phyloP scores from a whole-genome alignment of 2,113 vertebrate genomes.

The Leptosomus discolor region DNA sequence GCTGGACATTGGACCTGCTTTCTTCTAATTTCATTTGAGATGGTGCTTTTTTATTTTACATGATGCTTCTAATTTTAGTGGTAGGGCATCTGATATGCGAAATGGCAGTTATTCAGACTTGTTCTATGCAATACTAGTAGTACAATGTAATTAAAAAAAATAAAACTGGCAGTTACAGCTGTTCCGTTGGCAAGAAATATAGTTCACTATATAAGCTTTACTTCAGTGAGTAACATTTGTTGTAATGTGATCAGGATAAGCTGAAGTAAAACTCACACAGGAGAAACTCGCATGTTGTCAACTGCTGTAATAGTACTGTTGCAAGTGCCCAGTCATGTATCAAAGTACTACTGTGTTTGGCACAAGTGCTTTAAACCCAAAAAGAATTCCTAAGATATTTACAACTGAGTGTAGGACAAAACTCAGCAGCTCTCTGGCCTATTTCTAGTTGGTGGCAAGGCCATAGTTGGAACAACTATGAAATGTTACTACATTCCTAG shows the following conservation, averaged over 20 bases:
- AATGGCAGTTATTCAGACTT: background rate
- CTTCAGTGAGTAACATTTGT: background rate
- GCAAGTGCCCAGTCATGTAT: background rate
- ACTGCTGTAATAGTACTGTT: background rate
- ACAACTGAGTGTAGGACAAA: background rate
- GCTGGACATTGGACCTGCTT: background rate
- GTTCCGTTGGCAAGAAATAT: background rate
- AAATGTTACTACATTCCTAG: background rate
- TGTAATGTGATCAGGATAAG: background rate
- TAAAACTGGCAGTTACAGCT: background rate
- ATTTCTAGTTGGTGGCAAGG: background rate
- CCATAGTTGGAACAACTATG: background rate
- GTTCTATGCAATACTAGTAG: background rate
- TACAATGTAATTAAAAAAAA: background rate
- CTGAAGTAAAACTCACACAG: background rate
- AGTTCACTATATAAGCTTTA: background rate
- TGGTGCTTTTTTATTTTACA: background rate
- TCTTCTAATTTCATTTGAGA: background rate
- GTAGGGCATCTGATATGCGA: background rate
- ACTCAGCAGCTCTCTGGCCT: background rate
- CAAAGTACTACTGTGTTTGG: background rate
- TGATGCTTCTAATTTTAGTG: slow-evolving; percentile 1
- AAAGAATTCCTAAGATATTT: background rate
- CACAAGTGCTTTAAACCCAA: background rate
- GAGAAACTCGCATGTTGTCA: background rate